Evolutionary conservation across 2,888 invertebrate genomes (phyloP), one percentile per base, ranked within the genome.

Genomic region (Cordilura impudica): DNA sequence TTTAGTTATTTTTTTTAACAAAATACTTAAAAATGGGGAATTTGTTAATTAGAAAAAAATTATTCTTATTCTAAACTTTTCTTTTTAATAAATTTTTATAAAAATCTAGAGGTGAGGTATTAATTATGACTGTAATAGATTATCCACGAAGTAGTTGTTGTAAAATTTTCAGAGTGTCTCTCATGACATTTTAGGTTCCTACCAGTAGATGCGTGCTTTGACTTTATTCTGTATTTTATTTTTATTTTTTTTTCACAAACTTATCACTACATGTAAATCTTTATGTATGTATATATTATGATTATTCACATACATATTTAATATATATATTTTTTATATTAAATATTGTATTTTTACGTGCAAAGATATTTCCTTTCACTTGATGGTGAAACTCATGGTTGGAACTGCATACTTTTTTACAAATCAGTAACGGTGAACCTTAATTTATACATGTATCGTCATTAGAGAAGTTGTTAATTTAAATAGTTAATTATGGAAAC

Each of bases 201-300:
- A 58, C 19, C 31, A 56, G 47, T n/a, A 31, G 53, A 61, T 61
- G 65, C 72, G 65, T 72, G 72, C 56, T 49, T 56, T 49, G 53
- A 65, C 63, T 65, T 72, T 19, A 35, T 65, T 39, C 54, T 18
- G 61, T 43, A 39, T n/a, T 47, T 7, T 43, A 10, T 23, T 23
- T 23, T 23, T 53, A 7, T 35, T 23, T 23, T 51, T 35, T 31
- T 51, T 19, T 7, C 39, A 43, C 21, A 39, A 43, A 56, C 67
- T 71, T 71, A 71, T 71, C 70, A 53, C 14, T 51, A 14, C 70
- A 70, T 71, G 70, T 60, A 60, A 60, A 60, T 70, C 70, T 60
- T 70, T 70, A 51, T 70, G 49, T 39, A 6, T 12, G 60, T 19
- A 23, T 39, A 29, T 16, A 70, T 26, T 39, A 45, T 18, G 19